Conservation (phyloP, 2,888 invertebrate species). For the Teinopalpus imperialis region DNA sequence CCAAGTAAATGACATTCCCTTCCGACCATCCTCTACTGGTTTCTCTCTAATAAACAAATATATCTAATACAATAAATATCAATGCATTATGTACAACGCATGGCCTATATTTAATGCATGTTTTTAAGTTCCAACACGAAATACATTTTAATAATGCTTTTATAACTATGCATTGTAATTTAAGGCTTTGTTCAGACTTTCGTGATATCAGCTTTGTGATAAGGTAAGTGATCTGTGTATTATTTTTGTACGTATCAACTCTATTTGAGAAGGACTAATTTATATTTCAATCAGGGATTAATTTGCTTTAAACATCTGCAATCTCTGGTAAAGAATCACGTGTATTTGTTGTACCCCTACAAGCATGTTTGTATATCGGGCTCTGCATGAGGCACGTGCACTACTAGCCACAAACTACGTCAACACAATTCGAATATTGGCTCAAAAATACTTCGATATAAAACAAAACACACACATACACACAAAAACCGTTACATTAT, state of each 20-base stretch:
- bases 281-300: constrained; percentile 1
- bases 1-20: constrained; percentile 63
- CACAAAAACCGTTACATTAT: constrained; percentile 46
- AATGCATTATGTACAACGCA: constrained; percentile 64
- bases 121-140: constrained; percentile 46
- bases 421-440: constrained; percentile 41
- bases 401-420: constrained; percentile 53
- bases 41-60: constrained; percentile 61
- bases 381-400: constrained; percentile 73
- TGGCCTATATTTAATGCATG: constrained; percentile 55
- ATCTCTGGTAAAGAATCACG: constrained; percentile 13
- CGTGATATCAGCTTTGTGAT: constrained; percentile 12
- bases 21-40: constrained; percentile 65
- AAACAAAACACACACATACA: constrained; percentile 51
- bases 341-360: constrained; percentile 24
- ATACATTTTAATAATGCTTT: constrained; percentile 28
- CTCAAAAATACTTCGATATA: constrained; percentile 35
- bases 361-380: constrained; percentile 59
- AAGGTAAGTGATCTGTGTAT: constrained; percentile 28
- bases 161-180: constrained; percentile 14
- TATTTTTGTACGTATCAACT: not conserved
- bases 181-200: constrained; percentile 18
- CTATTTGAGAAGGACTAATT: not conserved
- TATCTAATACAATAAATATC: constrained; percentile 47
- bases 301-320: constrained; percentile 18